phyloP scores from a whole-genome alignment of 1,140 invertebrate genomes.

The Drepana arcuata region DNA sequence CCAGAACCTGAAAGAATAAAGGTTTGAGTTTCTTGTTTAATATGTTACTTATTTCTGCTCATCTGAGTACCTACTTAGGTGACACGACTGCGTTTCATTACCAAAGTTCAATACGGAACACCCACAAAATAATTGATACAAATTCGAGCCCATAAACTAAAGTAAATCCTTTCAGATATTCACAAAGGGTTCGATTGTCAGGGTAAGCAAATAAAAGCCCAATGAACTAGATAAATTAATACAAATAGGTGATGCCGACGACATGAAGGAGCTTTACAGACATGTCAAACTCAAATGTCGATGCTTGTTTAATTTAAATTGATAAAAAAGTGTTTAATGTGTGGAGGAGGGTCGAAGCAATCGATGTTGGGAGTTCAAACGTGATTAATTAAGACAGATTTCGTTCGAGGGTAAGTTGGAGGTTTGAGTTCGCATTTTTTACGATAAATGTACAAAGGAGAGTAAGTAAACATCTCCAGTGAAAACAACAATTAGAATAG shows the following conservation, averaged over 20 bases:
- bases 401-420: constrained; percentile 2
- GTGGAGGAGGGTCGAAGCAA: constrained; percentile 10
- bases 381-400: constrained; percentile 30
- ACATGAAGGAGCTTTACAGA: constrained; percentile 28
- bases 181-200: constrained; percentile 3
- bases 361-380: constrained; percentile 46
- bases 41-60: too few relatives aligned
- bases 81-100: too few relatives aligned
- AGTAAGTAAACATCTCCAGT: constrained; percentile 39
- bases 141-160: too few relatives aligned
- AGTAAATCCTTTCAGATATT: background rate
- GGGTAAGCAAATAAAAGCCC: constrained; percentile 12
- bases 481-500: constrained; percentile 68
- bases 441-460: constrained; percentile 20
- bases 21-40: too few relatives aligned
- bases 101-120: too few relatives aligned
- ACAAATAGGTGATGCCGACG: constrained; percentile 27
- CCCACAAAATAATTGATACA: too few relatives aligned
- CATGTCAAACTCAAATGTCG: constrained; percentile 54
- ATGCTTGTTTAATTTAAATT: constrained; percentile 57
- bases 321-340: constrained; percentile 22
- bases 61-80: too few relatives aligned
- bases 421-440: constrained; percentile 5
- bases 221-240: constrained; percentile 27
- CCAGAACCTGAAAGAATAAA: too few relatives aligned